Conservation (phyloP, 1,140 invertebrate genomes). For the Asobara japonica region DNA sequence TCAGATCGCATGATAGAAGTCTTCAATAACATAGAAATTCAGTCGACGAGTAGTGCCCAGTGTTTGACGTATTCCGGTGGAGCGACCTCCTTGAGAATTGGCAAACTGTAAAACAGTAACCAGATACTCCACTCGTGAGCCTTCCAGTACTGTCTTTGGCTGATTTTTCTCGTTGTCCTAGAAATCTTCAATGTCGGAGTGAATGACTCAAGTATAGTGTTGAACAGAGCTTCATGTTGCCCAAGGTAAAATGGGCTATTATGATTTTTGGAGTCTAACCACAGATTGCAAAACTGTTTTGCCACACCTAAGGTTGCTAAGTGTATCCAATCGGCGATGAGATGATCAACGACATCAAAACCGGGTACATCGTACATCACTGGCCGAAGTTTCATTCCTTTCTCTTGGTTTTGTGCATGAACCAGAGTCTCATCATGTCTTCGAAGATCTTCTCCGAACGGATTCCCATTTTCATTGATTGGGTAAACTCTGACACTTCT, state of each 20-base stretch:
- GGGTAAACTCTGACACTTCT: conserved; percentile 38
- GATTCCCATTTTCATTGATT: conserved; percentile 22
- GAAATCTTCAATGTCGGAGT: conserved; percentile 39
- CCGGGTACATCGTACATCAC: conserved; percentile 37
- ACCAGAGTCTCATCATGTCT: conserved; percentile 31
- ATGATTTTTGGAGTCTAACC: conserved; percentile 37
- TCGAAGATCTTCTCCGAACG: conserved; percentile 35
- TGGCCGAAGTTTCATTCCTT: conserved; percentile 39
- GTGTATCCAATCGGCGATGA: conserved; percentile 49
- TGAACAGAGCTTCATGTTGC: conserved; percentile 22
- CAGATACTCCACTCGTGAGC: conserved; percentile 48
- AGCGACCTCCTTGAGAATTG: conserved; percentile 34
- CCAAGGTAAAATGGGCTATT: conserved; percentile 39
- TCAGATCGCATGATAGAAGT: conserved; percentile 31
- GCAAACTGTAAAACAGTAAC: conserved; percentile 44
- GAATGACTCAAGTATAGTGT: conserved; percentile 32
- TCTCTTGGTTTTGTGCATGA: conserved; percentile 23
- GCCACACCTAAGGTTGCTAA: no score
- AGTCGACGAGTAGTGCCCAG: conserved; percentile 42
- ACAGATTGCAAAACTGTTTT: conserved; percentile 36
- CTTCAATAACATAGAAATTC: conserved; percentile 37
- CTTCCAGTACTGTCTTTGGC: conserved; percentile 45
- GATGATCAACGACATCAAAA: conserved; percentile 41
- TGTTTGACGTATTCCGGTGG: conserved; percentile 42
- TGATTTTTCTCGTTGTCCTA: conserved; percentile 36